Evolutionary conservation across 1,140 invertebrate species (phyloP), one percentile per base, ranked within the genome.

Genomic region (Gerris buenoi): DNA sequence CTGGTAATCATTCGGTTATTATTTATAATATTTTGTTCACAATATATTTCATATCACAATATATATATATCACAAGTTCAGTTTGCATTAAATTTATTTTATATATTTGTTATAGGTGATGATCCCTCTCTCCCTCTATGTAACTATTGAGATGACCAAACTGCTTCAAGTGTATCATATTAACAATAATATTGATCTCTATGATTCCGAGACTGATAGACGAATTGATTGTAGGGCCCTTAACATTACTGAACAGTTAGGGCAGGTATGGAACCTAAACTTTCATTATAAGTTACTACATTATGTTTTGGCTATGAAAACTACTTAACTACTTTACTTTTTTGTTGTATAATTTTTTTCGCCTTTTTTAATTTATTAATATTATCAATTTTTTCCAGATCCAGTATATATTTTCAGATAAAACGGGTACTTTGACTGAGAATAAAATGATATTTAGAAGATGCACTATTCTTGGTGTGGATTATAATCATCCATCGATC

Each of bases 241-340:
- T 69, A 98, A 98, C 76, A 98, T 98, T 63, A 93, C 95, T 0
- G 95, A 98, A 77, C 95, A 98, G 77, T 81, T 98, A 61, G 96
- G 95, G 2, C 93, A 96, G 80, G 82, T 84, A 74, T 71, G n/a
- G n/a, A n/a, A n/a, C n/a, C n/a, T n/a, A n/a, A n/a, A n/a, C n/a
- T n/a, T n/a, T n/a, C n/a, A n/a, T n/a, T n/a, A n/a, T n/a, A n/a
- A n/a, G n/a, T n/a, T n/a, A n/a, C n/a, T n/a, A n/a, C n/a, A n/a
- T n/a, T n/a, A n/a, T n/a, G n/a, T n/a, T n/a, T n/a, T n/a, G n/a
- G n/a, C n/a, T n/a, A n/a, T n/a, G n/a, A n/a, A n/a, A n/a, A n/a
- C n/a, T n/a, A n/a, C n/a, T n/a, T n/a, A n/a, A n/a, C n/a, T n/a
- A n/a, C n/a, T n/a, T n/a, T n/a, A n/a, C n/a, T n/a, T n/a, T n/a